Base-by-base conservation (phyloP, 2,888 invertebrate genomes). In the Theristus sp. region DNA sequence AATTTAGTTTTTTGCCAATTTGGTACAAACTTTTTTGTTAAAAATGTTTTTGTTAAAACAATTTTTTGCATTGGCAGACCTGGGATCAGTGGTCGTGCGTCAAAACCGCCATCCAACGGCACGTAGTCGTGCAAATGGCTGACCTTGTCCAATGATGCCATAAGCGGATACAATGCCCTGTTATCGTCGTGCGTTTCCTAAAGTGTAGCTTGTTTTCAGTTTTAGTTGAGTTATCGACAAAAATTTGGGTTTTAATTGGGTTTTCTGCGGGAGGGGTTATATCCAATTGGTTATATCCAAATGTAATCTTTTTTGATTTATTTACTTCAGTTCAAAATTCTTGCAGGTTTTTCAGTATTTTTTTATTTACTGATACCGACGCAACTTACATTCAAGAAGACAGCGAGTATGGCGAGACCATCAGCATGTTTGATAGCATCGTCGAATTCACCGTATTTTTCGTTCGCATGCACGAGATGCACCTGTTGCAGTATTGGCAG, bases 131-230 rank as follows among this genome's bases (percentile, higher is more conserved):
- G 71, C 59, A 66, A 68, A 65, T 70, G 71, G 29, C 60, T 65
- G 1, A 72, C 64, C 31, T 68, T 64, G 30, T 64, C 61, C 6
- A 73, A 62, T 20, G 67, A 61, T 30, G 68, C 66, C 56, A 69
- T 66, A 30, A 72, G 60, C 22, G 68, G 65, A 28, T 62, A 62
- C 60, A 72, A 64, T 22, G 65, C 61, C 17, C 62, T 56, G 57
- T 72, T 72, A 62, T 71, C 71, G 58, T 70, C 72, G 62, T 72
- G 71, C 1, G 70, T 66, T 60, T 71, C 71, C 69, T 70, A 60
- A 17, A 64, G 59, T 31, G 17, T 52, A 59, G 24, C 20, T n/a
- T 57, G 6, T 10, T 53, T 53, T 24, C 27, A 26, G 6, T 6
- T 53, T 53, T 10, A 10, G 22, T 26, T 53, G 54, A 10, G 22